A percentile compares a stretch with the other conserved stretches of the same genome.
These are phyloP conservation scores for Elmis aenea DNA, from an alignment of 2,888 invertebrate species.

Conservation along the genomic window DNA sequence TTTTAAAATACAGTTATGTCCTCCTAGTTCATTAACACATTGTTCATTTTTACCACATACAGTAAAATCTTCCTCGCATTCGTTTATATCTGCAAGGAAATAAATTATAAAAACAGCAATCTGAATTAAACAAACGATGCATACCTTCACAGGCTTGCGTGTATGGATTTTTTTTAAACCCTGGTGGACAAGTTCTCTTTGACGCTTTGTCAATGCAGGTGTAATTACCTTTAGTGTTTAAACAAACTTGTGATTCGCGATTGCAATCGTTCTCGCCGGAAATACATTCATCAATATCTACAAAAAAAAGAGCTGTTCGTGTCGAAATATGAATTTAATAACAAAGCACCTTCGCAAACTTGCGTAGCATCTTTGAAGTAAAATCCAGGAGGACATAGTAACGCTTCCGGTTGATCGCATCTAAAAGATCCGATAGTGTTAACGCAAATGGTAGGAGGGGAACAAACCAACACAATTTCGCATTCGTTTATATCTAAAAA, in stretches of 20 bases:
- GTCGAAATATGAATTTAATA: background rate
- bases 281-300: conserved; percentile 72
- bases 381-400: conserved; percentile 43
- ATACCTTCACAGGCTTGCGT: conserved; percentile 57
- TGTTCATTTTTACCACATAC: conserved; percentile 55
- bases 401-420: conserved; percentile 35
- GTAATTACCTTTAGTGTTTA: conserved; percentile 67
- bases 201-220: conserved; percentile 64
- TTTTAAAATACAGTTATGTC: conserved; percentile 57
- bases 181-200: conserved; percentile 56
- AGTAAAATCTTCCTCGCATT: conserved; percentile 61
- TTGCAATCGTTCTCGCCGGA: conserved; percentile 62
- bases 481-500: conserved; percentile 44
- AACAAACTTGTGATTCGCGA: conserved; percentile 60
- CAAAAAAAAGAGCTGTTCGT: too few relatives aligned
- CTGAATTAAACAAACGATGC: too few relatives aligned
- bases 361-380: conserved; percentile 39
- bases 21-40: conserved; percentile 64
- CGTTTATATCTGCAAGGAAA: conserved; percentile 64
- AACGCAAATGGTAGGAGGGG: conserved; percentile 37
- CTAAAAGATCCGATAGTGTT: conserved; percentile 43
- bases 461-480: conserved; percentile 37
- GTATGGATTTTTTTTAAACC: conserved; percentile 55
- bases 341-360: conserved; percentile 35
- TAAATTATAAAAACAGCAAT: too few relatives aligned